These are phyloP conservation scores for Oreotragus oreotragus DNA, from an alignment of 2,113 vertebrate genomes.

Conservation along the genomic window DNA sequence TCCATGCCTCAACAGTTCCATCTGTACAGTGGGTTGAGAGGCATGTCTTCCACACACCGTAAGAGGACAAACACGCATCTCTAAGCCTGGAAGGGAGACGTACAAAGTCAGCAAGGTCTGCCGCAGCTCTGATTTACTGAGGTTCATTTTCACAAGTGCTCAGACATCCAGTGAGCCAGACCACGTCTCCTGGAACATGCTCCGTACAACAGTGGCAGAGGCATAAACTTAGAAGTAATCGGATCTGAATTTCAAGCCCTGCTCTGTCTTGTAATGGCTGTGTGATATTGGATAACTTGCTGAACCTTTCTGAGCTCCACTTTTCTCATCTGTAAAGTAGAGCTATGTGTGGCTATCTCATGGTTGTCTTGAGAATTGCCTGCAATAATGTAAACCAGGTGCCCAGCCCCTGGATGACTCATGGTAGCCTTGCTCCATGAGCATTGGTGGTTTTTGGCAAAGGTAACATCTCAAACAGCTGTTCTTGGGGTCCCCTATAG, in stretches of 20 bases:
- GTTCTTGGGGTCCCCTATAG: background rate
- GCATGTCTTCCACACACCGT: background rate
- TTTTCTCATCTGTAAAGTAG: background rate
- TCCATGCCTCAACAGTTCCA: background rate
- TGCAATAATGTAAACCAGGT: background rate
- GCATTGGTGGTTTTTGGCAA: background rate
- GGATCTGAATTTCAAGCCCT: background rate
- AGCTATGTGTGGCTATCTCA: background rate
- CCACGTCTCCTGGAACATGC: background rate
- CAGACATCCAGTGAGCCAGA: background rate
- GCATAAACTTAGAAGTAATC: background rate
- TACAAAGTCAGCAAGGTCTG: background rate
- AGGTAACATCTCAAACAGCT: background rate
- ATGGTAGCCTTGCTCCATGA: accelerated
- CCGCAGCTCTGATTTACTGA: too few species aligned
- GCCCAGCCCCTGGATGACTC: background rate
- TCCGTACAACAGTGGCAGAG: accelerated
- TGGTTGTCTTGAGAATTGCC: background rate
- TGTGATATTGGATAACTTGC: background rate
- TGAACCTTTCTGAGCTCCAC: background rate
- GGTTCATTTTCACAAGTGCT: background rate
- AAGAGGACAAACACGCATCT: background rate
- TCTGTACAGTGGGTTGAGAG: background rate
- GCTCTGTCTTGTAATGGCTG: background rate
- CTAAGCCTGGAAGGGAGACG: background rate